Percentiles rank a stretch among this genome's conserved stretches.
phyloP scores from a whole-genome alignment of 2,113 vertebrate species.

The Otocyon megalotis region DNA sequence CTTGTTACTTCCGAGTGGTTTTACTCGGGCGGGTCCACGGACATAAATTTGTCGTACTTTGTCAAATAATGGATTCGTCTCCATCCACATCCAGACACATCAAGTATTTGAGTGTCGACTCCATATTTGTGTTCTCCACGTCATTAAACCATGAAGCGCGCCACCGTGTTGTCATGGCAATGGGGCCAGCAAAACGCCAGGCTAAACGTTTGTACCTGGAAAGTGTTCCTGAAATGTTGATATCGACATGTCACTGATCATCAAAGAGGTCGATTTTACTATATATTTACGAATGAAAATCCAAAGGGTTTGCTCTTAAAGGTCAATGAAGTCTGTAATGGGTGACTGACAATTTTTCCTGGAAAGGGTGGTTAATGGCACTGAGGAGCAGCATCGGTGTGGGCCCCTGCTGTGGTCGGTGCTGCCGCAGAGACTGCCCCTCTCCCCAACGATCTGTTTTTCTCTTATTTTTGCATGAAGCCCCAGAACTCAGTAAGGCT shows the following conservation, averaged over 20 bases:
- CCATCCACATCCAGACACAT: not conserved
- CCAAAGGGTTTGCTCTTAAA: not conserved
- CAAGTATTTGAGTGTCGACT: not conserved
- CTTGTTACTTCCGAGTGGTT: not conserved
- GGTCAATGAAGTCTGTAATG: not conserved
- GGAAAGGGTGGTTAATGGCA: not conserved
- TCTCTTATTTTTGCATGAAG: not conserved
- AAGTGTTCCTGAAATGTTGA: not conserved
- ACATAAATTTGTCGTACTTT: not conserved
- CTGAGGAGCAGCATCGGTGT: not conserved
- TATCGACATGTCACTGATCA: not conserved
- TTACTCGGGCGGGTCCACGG: not conserved
- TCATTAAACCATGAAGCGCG: not conserved
- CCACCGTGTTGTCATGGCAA: not conserved
- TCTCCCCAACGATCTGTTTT: not conserved
- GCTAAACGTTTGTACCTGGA: not conserved
- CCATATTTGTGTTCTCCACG: not conserved
- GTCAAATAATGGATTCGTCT: not conserved
- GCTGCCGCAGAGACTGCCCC: not conserved
- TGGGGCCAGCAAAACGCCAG: not conserved
- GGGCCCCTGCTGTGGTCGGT: not conserved
- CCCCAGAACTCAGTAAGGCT: not conserved
- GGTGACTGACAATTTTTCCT: not conserved
- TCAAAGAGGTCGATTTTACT: not conserved
- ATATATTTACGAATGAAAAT: conserved; percentile 20